Evolutionary conservation across 2,113 vertebrate species (phyloP), one percentile per base, ranked within the genome.

Genomic region (Caretta caretta): DNA sequence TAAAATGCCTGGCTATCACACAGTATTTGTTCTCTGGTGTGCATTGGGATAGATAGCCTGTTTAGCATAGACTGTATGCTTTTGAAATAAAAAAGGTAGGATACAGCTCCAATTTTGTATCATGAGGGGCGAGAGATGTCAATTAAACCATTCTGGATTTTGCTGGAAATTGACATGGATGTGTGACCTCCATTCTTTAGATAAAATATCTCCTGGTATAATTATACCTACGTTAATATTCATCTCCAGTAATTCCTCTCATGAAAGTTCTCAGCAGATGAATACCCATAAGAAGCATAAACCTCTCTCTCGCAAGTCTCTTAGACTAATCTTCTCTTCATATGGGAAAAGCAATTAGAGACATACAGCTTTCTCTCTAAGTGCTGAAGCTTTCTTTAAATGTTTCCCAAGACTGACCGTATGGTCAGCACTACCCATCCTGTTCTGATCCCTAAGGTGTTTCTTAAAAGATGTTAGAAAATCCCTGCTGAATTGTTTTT

Each of bases 251-350:
- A 31, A 46, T 85, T 83, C 24, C 48, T 81, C 29, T 86, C 5
- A 1, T 72, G 78, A 83, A 79, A 54, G 35, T 56, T 59, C 78
- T 49, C 31, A 10, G 10, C 2, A 1, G 29, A 56, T n/a, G 19
- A 80, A 80, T 22, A 82, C 8, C 27, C 50, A 9, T 10, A 53
- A 81, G 51, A 78, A 50, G 7, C 86, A 10, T 5, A 35, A 17
- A 38, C 5, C 7, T 17, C 2, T n/a, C 5, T 6, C 0, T 22
- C 2, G 27, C 9, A 81, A 1, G 3, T 51, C 10, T 3, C 25
- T 80, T 24, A 24, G 54, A 81, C 27, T 20, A 80, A 65, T 72
- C 24, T 42, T 65, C 20, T 8, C 5, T 84, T 35, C 48, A 69
- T 75, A 25, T 72, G 49, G 48, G 89, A 83, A 72, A 91, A 65